phyloP scores from a whole-genome alignment of 2,797 vertebrate species.

The Paguma larvata region DNA sequence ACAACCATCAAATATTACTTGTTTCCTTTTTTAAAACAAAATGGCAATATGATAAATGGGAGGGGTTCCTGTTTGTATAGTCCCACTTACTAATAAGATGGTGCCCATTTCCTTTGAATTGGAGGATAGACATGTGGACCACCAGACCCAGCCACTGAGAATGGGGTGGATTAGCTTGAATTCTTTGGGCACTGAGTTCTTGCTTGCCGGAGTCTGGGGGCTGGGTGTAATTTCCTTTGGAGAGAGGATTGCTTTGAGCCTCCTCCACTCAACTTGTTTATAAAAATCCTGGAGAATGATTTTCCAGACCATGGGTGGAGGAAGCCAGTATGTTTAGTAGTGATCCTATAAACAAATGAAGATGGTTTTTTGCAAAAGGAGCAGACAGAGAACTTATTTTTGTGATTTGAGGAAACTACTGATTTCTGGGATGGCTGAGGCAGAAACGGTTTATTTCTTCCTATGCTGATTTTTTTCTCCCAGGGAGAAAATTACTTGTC shows the following conservation, averaged over 20 bases:
- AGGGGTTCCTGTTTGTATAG: not conserved
- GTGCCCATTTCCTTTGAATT: not conserved
- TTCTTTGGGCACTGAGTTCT: conserved; percentile 30
- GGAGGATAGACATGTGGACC: not conserved
- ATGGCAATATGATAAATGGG: not conserved
- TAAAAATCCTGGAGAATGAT: conserved; percentile 69
- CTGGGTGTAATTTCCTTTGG: conserved; percentile 61
- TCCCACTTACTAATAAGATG: not conserved
- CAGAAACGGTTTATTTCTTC: conserved; percentile 71
- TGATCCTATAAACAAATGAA: conserved; percentile 71
- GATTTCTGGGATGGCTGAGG: conserved; percentile 61
- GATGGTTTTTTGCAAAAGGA: not conserved
- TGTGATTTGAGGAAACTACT: conserved; percentile 61
- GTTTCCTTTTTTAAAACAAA: not conserved
- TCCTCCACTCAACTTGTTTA: conserved; percentile 76
- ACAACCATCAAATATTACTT: not conserved
- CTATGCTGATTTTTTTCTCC: conserved; percentile 61
- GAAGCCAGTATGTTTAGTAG: conserved; percentile 68
- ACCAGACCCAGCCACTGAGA: not conserved
- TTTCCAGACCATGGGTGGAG: conserved; percentile 67
- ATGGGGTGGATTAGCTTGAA: conserved; percentile 5
- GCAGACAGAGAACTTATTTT: conserved; percentile 60
- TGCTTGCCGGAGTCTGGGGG: conserved; percentile 41
- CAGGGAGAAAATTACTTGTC: conserved; percentile 51
- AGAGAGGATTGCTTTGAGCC: conserved; percentile 69